A percentile compares a stretch with the other conserved stretches of the same genome.
Evolutionary conservation across 2,113 vertebrate genomes (phyloP).

Genomic region (Vidua chalybeata): DNA sequence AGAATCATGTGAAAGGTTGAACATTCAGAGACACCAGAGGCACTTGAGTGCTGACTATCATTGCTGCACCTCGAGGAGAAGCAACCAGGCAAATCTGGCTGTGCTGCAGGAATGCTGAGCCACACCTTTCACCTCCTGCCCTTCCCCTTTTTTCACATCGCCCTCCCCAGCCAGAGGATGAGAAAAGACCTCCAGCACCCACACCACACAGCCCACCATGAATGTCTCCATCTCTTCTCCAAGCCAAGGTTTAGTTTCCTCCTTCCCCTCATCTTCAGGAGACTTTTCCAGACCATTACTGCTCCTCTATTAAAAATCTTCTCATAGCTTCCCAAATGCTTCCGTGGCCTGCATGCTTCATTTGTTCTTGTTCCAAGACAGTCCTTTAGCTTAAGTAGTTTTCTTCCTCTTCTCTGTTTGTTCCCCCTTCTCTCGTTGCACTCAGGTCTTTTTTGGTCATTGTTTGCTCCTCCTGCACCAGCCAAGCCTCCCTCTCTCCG

Average conservation of each 20-base stretch:
- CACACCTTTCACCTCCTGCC: neutral
- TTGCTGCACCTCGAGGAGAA: neutral
- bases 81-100: neutral
- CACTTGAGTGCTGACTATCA: neutral
- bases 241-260: neutral
- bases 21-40: neutral
- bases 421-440: neutral
- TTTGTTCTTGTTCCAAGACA: conserved; percentile 9
- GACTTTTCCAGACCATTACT: neutral
- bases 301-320: neutral
- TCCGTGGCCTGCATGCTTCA: neutral
- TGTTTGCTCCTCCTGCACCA: neutral
- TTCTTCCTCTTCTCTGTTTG: neutral
- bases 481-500: neutral
- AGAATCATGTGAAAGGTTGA: neutral
- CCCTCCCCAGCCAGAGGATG: neutral
- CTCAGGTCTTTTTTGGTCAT: neutral
- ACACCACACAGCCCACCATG: neutral
- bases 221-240: neutral
- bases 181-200: neutral
- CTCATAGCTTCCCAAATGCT: neutral
- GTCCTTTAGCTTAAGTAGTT: neutral
- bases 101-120: neutral
- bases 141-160: neutral
- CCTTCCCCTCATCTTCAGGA: neutral